A percentile compares a stretch with the other conserved stretches of the same genome.
Conservation (phyloP, 2,113 vertebrate species). For the Prolemur simus region DNA sequence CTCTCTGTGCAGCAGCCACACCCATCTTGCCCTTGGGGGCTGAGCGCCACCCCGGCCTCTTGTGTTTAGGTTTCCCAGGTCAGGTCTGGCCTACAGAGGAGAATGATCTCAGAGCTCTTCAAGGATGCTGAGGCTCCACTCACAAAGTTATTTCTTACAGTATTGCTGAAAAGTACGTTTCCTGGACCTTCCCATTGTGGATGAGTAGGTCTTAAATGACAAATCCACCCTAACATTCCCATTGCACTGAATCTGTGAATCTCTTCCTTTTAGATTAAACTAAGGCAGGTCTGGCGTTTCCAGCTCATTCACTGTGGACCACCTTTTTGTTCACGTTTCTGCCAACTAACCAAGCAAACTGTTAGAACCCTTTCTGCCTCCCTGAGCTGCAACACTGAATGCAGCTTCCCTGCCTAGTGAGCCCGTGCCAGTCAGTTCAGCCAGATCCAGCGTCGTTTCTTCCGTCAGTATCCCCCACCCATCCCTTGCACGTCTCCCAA, state of each 20-base stretch:
- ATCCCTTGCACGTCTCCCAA: not conserved
- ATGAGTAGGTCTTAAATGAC: not conserved
- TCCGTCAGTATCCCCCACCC: not conserved
- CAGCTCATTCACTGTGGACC: not conserved
- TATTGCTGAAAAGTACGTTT: not conserved
- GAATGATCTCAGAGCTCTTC: not conserved
- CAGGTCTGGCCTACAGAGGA: not conserved
- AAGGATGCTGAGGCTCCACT: not conserved
- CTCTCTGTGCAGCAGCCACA: accelerated
- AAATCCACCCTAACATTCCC: not conserved
- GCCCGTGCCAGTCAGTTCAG: not conserved
- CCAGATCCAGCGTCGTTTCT: not conserved
- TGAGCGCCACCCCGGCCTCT: not conserved
- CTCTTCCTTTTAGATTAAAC: not conserved
- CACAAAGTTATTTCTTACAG: not conserved
- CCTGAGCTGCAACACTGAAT: not conserved
- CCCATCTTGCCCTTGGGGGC: not conserved
- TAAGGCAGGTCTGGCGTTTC: not conserved
- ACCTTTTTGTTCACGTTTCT: not conserved
- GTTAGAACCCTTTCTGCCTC: not conserved
- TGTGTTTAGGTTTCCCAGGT: not conserved
- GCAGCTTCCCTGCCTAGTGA: not conserved
- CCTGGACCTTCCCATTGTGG: not conserved
- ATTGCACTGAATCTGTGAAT: not conserved
- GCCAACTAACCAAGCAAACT: not conserved